A percentile compares a stretch with the other conserved stretches of the same genome.
These are phyloP conservation scores for Blastobasis adustella DNA, from an alignment of 2,888 invertebrate species.

Conservation along the genomic window DNA sequence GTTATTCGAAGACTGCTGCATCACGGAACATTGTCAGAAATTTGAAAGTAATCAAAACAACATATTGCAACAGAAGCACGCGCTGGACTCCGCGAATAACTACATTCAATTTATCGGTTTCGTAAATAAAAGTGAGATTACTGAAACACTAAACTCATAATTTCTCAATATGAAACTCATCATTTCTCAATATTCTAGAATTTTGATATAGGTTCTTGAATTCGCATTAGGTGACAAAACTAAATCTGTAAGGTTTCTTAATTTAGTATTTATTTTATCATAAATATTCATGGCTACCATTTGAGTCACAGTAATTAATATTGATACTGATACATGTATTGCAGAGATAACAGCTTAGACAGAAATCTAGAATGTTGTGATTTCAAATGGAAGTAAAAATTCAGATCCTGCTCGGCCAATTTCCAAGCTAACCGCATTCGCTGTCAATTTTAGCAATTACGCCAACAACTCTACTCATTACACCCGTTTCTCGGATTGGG, in stretches of 20 bases:
- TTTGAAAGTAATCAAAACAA: conserved; percentile 5
- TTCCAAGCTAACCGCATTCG: conserved; percentile 1
- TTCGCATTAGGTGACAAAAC: too few species aligned
- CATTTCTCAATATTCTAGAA: too few species aligned
- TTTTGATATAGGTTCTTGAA: too few species aligned
- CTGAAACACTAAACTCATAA: not conserved
- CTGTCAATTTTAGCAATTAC: not conserved
- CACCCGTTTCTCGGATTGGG: conserved; percentile 1
- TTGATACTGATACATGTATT: too few species aligned
- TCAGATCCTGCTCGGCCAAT: not conserved
- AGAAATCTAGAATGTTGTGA: not conserved
- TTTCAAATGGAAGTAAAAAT: not conserved
- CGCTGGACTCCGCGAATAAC: too few species aligned
- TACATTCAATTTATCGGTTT: not conserved
- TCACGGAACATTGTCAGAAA: not conserved
- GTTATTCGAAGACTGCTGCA: too few species aligned
- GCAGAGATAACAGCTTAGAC: too few species aligned
- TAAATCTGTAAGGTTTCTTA: too few species aligned
- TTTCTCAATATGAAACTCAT: not conserved
- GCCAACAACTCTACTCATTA: not conserved
- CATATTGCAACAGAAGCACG: not conserved
- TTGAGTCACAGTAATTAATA: too few species aligned
- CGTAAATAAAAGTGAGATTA: not conserved
- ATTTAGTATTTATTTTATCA: too few species aligned
- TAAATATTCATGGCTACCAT: too few species aligned